Evolutionary conservation across 2,113 vertebrate species (phyloP).

Genomic region (Sitta europaea): DNA sequence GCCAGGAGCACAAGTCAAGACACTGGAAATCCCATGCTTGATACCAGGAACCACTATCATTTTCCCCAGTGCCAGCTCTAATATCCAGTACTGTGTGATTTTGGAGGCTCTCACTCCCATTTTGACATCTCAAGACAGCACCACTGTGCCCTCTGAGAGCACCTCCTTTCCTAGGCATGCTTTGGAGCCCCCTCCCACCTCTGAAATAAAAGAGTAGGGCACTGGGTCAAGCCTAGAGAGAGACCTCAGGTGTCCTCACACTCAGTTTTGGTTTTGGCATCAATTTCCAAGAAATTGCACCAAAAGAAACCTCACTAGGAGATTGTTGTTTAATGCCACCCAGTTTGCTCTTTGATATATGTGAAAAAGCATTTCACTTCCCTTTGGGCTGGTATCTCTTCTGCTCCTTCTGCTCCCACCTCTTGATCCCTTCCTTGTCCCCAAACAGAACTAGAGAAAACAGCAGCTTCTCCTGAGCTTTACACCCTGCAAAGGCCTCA

Average conservation of each 20-base stretch:
- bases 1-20: neutral
- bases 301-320: neutral
- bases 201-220: neutral
- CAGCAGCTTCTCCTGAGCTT: neutral
- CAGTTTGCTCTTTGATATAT: neutral
- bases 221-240: neutral
- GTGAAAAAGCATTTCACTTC: neutral
- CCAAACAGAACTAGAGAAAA: neutral
- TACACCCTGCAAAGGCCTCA: neutral
- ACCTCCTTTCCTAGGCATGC: neutral
- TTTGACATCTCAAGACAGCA: neutral
- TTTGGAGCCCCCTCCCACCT: neutral
- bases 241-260: neutral
- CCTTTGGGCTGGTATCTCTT: neutral
- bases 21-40: neutral
- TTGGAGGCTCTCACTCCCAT: neutral
- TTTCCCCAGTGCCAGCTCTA: neutral
- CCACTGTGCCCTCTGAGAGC: neutral
- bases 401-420: neutral
- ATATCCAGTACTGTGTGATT: neutral
- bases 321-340: neutral
- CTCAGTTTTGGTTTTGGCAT: neutral
- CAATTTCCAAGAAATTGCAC: neutral
- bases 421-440: neutral
- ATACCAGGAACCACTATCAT: neutral